Conservation (phyloP, 2,888 invertebrate genomes). For the Ypsolopha scabrella region DNA sequence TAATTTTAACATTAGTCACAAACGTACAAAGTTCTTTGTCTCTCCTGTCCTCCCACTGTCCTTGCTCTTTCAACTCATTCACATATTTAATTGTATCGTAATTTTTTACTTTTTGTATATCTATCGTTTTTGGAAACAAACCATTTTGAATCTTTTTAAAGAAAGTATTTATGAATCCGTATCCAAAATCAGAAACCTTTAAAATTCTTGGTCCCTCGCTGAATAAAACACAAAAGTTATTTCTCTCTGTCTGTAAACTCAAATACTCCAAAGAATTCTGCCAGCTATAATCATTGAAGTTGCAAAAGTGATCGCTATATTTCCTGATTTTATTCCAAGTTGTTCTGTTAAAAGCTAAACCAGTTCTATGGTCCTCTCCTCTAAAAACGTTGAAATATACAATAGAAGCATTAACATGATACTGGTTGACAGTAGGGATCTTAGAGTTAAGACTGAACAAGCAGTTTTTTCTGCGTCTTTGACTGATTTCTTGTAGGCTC, state of each 20-base stretch:
- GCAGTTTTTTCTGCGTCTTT: background rate
- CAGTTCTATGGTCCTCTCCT: background rate
- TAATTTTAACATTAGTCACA: no score
- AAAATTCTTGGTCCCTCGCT: conserved; percentile 13
- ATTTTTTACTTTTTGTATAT: no score
- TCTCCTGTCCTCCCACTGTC: no score
- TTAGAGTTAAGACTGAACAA: background rate
- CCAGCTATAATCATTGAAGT: background rate
- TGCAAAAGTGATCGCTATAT: background rate
- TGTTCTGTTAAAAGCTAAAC: background rate
- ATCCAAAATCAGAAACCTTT: conserved; percentile 9
- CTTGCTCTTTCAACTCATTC: no score
- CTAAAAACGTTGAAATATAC: background rate
- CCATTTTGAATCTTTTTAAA: no score
- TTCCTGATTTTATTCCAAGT: background rate
- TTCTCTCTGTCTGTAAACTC: background rate
- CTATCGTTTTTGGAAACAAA: no score
- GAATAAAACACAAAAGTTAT: background rate
- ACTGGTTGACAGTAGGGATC: no score
- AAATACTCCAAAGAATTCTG: background rate
- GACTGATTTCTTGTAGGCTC: background rate
- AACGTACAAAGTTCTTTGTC: no score
- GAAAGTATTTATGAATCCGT: no score
- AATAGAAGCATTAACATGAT: no score
- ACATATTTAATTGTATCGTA: no score